Percentiles rank a stretch among this genome's conserved stretches.
phyloP scores from a whole-genome alignment of 2,113 vertebrate genomes.

The Melanocharis versteri region DNA sequence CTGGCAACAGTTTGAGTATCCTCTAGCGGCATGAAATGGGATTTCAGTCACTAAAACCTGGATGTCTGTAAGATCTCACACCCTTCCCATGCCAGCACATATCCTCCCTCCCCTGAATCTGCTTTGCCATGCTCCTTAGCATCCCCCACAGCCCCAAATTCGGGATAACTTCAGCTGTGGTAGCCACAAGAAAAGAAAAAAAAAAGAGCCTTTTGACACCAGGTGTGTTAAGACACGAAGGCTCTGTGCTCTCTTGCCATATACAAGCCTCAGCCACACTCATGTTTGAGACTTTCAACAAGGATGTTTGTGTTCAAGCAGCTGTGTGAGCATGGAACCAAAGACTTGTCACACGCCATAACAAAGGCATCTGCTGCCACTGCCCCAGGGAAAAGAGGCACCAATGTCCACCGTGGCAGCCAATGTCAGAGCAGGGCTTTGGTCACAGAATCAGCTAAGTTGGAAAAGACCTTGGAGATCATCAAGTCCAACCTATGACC shows the following conservation, averaged over 20 bases:
- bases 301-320: background rate
- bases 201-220: background rate
- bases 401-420: background rate
- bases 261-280: background rate
- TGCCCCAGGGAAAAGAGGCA: background rate
- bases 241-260: background rate
- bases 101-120: background rate
- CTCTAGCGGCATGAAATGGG: background rate
- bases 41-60: background rate
- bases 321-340: background rate
- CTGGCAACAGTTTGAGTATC: background rate
- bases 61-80: background rate
- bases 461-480: background rate
- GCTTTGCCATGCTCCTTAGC: background rate
- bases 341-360: background rate
- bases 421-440: background rate
- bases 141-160: background rate
- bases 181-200: background rate
- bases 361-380: background rate
- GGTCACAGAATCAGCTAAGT: background rate
- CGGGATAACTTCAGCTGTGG: background rate
- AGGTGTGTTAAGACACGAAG: accelerated
- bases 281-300: background rate
- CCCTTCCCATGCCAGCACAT: background rate
- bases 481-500: background rate